A percentile compares a stretch with the other conserved stretches of the same genome.
phyloP scores from a whole-genome alignment of 2,797 vertebrate species.

The Echeneis naucrates region DNA sequence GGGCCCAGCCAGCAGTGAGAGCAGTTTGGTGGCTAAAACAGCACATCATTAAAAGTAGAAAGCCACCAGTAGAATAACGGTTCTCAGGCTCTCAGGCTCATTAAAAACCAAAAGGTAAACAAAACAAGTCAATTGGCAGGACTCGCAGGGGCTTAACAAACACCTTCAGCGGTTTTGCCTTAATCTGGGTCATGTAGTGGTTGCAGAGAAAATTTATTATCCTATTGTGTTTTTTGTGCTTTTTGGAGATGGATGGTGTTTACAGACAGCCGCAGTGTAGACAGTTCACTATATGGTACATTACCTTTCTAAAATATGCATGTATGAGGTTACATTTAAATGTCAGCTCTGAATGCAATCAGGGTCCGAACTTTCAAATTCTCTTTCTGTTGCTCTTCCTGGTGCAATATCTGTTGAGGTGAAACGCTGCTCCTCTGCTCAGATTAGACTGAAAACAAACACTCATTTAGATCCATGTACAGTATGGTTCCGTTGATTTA shows the following conservation, averaged over 20 bases:
- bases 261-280: slow-evolving; percentile 10
- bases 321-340: slow-evolving; percentile 35
- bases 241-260: slow-evolving; percentile 30
- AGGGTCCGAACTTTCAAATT: slow-evolving; percentile 47
- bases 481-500: slow-evolving; percentile 29
- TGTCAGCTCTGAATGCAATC: slow-evolving; percentile 57
- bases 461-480: slow-evolving; percentile 24
- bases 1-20: slow-evolving; percentile 42
- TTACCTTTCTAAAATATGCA: slow-evolving; percentile 4
- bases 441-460: slow-evolving; percentile 34
- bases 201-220: slow-evolving; percentile 18
- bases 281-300: slow-evolving; percentile 6
- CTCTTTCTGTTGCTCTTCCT: slow-evolving; percentile 21
- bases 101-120: slow-evolving; percentile 72
- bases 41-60: slow-evolving; percentile 68
- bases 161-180: slow-evolving; percentile 18
- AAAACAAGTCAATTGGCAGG: slow-evolving; percentile 67
- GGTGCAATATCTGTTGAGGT: slow-evolving; percentile 17
- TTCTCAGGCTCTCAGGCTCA: slow-evolving; percentile 51
- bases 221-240: slow-evolving; percentile 10
- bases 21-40: slow-evolving; percentile 35
- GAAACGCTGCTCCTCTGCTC: background rate
- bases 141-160: slow-evolving; percentile 20
- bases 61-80: slow-evolving; percentile 48
- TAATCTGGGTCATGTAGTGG: slow-evolving; percentile 6